phyloP scores from a whole-genome alignment of 2,888 invertebrate species.

The Rhingia campestris region DNA sequence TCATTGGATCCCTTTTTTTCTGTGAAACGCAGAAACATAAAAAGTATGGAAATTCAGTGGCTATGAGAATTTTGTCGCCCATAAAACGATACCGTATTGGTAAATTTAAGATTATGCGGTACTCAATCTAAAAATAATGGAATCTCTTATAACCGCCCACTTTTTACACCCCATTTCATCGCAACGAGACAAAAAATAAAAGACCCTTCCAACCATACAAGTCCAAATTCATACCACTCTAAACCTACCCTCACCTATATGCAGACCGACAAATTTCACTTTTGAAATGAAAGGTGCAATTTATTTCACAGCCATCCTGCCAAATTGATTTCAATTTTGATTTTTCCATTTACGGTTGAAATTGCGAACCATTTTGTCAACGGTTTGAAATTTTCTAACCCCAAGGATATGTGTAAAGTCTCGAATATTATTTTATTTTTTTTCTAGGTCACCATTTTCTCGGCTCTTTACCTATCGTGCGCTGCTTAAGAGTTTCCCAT shows the following conservation, averaged over 20 bases:
- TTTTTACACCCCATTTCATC: conserved; percentile 12
- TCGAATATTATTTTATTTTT: conserved; percentile 15
- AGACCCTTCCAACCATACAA: conserved; percentile 10
- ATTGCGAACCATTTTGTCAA: conserved; percentile 68
- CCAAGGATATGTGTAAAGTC: conserved; percentile 28
- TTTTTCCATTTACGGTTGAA: conserved; percentile 68
- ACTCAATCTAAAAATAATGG: conserved; percentile 53
- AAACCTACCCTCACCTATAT: background rate
- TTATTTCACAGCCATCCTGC: conserved; percentile 61
- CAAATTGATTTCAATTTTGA: conserved; percentile 73
- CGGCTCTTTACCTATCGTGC: background rate
- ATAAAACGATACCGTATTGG: conserved; percentile 56
- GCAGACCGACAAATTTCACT: conserved; percentile 35
- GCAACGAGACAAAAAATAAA: conserved; percentile 3
- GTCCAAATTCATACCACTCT: conserved; percentile 1
- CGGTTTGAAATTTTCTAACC: conserved; percentile 54
- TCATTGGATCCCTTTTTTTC: conserved; percentile 7
- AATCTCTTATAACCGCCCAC: conserved; percentile 12
- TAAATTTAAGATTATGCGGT: conserved; percentile 51
- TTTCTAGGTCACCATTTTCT: conserved; percentile 8
- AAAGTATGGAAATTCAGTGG: conserved; percentile 36
- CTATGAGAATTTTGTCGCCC: conserved; percentile 37
- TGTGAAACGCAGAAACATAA: background rate
- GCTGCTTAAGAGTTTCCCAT: conserved; percentile 50
- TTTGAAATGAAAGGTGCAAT: conserved; percentile 61